phyloP scores from a whole-genome alignment of 2,888 invertebrate species.

The Drosophila monieri region DNA sequence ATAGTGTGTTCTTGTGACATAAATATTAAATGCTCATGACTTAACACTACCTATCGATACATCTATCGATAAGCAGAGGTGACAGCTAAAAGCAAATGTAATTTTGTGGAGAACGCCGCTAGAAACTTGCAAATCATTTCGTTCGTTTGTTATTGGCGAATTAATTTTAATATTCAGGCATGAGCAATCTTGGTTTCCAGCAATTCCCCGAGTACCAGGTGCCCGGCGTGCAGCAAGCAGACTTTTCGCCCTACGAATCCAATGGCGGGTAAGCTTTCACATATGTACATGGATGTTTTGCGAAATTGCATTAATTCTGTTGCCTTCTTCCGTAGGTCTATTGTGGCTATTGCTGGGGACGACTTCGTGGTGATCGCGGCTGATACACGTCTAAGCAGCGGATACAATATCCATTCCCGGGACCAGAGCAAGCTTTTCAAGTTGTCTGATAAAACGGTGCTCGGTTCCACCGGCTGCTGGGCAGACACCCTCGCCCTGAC shows the following conservation, averaged over 20 bases:
- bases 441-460: slow-evolving; percentile 91
- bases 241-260: slow-evolving; percentile 89
- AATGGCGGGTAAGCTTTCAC: slow-evolving; percentile 89
- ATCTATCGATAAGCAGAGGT: background rate
- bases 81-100: slow-evolving; percentile 57
- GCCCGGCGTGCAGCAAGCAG: slow-evolving; percentile 84
- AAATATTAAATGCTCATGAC: too few relatives aligned
- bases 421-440: slow-evolving; percentile 94
- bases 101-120: slow-evolving; percentile 53
- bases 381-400: slow-evolving; percentile 96
- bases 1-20: too few relatives aligned
- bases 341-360: slow-evolving; percentile 97
- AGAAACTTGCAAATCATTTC: slow-evolving; percentile 76
- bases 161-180: slow-evolving; percentile 45
- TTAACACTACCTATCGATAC: background rate
- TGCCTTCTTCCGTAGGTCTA: slow-evolving; percentile 88
- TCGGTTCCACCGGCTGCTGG: slow-evolving; percentile 99
- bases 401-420: slow-evolving; percentile 95
- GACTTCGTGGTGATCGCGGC: slow-evolving; percentile 97
- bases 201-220: slow-evolving; percentile 83
- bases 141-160: slow-evolving; percentile 33
- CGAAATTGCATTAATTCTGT: background rate
- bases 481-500: slow-evolving; percentile 97
- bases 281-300: background rate
- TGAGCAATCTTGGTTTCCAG: slow-evolving; percentile 71